Evolutionary conservation across 2,113 vertebrate genomes (phyloP).

Genomic region (Bos indicus): DNA sequence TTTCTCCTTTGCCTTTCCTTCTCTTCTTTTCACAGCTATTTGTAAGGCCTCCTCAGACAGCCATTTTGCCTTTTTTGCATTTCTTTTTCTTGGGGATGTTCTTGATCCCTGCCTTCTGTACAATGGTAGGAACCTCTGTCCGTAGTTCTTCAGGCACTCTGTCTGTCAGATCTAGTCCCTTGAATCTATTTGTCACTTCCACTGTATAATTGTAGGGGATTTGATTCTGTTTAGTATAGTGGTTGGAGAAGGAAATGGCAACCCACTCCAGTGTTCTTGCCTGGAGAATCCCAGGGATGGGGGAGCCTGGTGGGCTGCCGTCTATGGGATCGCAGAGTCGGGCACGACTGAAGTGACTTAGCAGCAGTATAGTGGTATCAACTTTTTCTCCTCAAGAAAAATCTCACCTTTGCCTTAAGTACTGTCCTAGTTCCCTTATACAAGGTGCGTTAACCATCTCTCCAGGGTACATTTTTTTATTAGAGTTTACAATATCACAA

Average conservation of each 20-base stretch:
- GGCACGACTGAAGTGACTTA: too few species aligned
- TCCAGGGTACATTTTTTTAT: neutral
- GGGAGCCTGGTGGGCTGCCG: too few species aligned
- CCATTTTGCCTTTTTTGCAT: neutral
- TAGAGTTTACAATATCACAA: neutral
- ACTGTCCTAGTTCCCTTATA: neutral
- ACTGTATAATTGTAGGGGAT: neutral
- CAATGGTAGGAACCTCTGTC: neutral
- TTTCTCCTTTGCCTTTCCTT: neutral
- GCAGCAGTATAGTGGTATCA: neutral
- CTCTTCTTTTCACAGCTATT: neutral
- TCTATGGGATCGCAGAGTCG: too few species aligned
- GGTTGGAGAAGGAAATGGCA: neutral
- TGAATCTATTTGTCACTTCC: neutral
- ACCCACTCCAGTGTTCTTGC: too few species aligned
- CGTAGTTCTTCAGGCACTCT: neutral
- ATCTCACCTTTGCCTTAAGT: neutral
- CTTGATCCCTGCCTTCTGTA: neutral
- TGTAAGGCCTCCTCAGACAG: neutral
- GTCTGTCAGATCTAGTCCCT: neutral
- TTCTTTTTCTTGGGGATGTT: neutral
- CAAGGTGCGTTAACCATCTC: neutral
- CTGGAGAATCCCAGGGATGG: too few species aligned
- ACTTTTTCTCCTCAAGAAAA: slow-evolving; percentile 4
- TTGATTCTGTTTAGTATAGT: neutral